phyloP scores from a whole-genome alignment of 23 tunicate genomes.

The Corella eumyota region DNA sequence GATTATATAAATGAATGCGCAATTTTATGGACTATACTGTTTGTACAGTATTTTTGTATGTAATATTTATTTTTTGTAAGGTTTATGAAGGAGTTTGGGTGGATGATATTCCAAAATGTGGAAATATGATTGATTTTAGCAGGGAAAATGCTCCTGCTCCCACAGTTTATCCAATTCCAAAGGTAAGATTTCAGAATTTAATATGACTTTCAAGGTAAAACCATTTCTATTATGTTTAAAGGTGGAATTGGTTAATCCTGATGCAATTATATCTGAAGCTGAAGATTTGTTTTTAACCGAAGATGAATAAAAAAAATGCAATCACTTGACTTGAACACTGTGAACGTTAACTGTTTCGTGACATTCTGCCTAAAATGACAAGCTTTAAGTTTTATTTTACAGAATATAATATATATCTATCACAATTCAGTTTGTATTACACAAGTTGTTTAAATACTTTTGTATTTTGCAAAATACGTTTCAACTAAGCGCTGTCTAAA shows the following conservation, averaged over 20 bases:
- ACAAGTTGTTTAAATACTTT: too few species aligned
- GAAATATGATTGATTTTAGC: slow-evolving; percentile 73
- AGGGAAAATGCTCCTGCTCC: slow-evolving; percentile 69
- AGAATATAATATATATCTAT: too few species aligned
- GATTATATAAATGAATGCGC: too few species aligned
- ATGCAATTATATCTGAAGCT: slow-evolving; percentile 1
- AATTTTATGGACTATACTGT: not conserved
- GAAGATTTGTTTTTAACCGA: slow-evolving; percentile 12
- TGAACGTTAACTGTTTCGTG: too few species aligned
- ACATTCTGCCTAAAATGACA: too few species aligned
- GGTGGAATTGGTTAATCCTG: slow-evolving; percentile 13
- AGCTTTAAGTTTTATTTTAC: too few species aligned
- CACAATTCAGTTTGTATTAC: too few species aligned
- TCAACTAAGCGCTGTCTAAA: too few species aligned
- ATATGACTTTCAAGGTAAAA: too few species aligned
- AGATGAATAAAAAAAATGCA: not conserved
- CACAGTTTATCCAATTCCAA: slow-evolving; percentile 74
- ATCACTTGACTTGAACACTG: slow-evolving; percentile 1
- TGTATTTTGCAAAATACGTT: too few species aligned
- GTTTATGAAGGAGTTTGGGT: slow-evolving; percentile 78
- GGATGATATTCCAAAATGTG: slow-evolving; percentile 80
- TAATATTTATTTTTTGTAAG: slow-evolving; percentile 1
- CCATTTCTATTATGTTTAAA: slow-evolving; percentile 3
- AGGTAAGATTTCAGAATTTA: slow-evolving; percentile 38
- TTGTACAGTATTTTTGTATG: not conserved